A percentile compares a stretch with the other conserved stretches of the same genome.
Evolutionary conservation across 1,140 invertebrate species (phyloP).

Genomic region (Philopotamus ludificatus): DNA sequence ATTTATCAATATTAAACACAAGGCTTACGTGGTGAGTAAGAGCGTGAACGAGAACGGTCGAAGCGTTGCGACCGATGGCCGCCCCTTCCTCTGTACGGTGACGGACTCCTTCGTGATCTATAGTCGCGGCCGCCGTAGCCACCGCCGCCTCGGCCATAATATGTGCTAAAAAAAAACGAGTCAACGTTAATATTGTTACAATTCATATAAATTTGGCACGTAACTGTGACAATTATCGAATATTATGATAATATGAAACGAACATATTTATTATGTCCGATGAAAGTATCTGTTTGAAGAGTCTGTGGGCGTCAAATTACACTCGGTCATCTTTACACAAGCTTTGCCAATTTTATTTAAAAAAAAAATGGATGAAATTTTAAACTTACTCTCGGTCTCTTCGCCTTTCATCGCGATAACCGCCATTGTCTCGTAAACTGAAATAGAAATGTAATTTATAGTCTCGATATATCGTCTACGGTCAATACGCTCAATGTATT

Average conservation of each 20-base stretch:
- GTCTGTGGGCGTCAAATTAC: no score
- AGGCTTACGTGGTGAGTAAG: constrained; percentile 79
- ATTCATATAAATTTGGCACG: no score
- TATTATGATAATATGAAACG: no score
- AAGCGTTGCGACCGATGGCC: constrained; percentile 59
- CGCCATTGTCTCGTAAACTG: constrained; percentile 51
- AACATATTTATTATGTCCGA: no score
- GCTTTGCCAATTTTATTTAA: no score
- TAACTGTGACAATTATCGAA: no score
- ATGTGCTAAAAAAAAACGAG: constrained; percentile 42
- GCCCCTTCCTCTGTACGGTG: constrained; percentile 45
- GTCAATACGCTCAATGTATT: not conserved
- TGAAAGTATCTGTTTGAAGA: no score
- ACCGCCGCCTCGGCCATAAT: constrained; percentile 48
- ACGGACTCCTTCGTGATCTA: constrained; percentile 42
- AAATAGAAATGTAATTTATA: no score
- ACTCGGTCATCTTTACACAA: no score
- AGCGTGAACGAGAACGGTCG: constrained; percentile 76
- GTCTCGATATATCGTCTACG: not conserved
- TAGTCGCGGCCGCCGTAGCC: constrained; percentile 46
- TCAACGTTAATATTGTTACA: no score
- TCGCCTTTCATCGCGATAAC: constrained; percentile 49
- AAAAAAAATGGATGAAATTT: not conserved
- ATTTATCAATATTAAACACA: constrained; percentile 9
- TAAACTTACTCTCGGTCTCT: constrained; percentile 55